Evolutionary conservation across 1,140 invertebrate species (phyloP).

Genomic region (Drosophila sp.): DNA sequence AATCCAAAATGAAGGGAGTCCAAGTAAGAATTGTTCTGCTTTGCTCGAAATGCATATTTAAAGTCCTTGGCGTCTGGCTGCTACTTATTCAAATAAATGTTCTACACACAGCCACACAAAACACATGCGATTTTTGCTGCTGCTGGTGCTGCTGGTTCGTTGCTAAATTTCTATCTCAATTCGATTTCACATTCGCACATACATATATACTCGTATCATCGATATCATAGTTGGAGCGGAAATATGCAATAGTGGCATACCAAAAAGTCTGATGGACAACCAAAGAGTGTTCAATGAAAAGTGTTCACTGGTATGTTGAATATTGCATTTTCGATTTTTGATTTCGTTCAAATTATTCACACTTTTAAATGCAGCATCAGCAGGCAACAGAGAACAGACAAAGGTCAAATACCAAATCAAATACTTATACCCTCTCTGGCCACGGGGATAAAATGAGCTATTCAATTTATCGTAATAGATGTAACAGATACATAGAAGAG

Average conservation of each 20-base stretch:
- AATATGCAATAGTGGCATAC: slow-evolving; percentile 9
- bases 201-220: background rate
- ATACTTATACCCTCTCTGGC: background rate
- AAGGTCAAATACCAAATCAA: background rate
- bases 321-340: slow-evolving; percentile 21
- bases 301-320: slow-evolving; percentile 2
- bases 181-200: background rate
- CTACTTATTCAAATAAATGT: slow-evolving; percentile 17
- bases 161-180: slow-evolving; percentile 5
- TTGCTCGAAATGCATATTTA: slow-evolving; percentile 7
- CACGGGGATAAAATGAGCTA: background rate
- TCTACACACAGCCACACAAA: background rate
- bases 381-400: background rate
- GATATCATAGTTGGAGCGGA: slow-evolving; percentile 3
- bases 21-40: slow-evolving; percentile 6
- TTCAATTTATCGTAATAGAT: background rate
- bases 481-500: background rate
- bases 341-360: slow-evolving; percentile 2
- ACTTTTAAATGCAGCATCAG: slow-evolving; percentile 1
- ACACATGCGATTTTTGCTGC: background rate
- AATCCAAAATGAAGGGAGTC: background rate
- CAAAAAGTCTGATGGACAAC: background rate
- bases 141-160: background rate
- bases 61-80: slow-evolving; percentile 4
- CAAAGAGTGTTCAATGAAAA: background rate